Evolutionary conservation across 2,113 vertebrate species (phyloP), one percentile per base, ranked within the genome.

Genomic region (Ancistrus triradiatus): DNA sequence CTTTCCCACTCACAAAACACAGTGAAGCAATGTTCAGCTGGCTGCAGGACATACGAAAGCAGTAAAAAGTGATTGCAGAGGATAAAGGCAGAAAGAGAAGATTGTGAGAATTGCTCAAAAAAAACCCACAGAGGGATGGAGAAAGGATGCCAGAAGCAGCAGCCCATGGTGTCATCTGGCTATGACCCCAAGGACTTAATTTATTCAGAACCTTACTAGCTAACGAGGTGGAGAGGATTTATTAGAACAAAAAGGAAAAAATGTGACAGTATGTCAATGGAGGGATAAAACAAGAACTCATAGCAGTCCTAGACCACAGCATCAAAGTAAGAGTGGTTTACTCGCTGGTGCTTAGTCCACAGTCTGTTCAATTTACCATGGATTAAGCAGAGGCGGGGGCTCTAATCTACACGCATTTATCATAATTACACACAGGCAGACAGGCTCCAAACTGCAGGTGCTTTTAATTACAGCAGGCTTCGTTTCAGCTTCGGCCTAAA

Each of bases 331-430:
- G 28, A 38, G 24, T 10, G 9, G 11, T 27, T 33, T 18, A 18
- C 28, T 42, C 3, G 31, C 25, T 51, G 46, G 10, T 7, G 7
- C 3, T 2, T 2, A 35, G 28, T 35, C 11, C 13, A 33, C 3
- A 19, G n/a, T 14, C 3, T 31, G 10, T 28, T 65, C 18, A 57
- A 43, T 64, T 63, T n/a, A 50, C 47, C 28, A 50, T 35, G 47
- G 38, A 62, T 66, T 51, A 65, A 40, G 31, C 47, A 35, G 27
- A 24, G 17, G 22, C n/a, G 11, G 58, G 31, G 44, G 42, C 44
- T 68, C 15, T 55, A 68, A 68, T 69, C 60, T 60, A 51, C 22
- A 56, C 3, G 25, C 51, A 33, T 59, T 58, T 35, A 48, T 22
- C 14, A 67, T 59, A 46, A 71, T 44, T 51, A 50, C 19, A 52